Conservation (phyloP, 2,113 vertebrate genomes). For the Hippocampus comes region DNA sequence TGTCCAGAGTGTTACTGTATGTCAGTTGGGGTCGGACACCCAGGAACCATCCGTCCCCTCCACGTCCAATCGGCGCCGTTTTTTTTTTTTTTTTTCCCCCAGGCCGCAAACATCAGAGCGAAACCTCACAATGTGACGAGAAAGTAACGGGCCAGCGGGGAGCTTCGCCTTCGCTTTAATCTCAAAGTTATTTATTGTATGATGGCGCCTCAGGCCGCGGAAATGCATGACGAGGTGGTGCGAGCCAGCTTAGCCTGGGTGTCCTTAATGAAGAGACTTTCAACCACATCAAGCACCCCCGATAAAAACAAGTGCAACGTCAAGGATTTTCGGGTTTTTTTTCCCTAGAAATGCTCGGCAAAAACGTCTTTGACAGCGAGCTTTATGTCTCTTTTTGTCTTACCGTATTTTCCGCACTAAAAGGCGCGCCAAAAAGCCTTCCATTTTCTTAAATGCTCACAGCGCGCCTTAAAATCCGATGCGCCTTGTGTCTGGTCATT, state of each 20-base stretch:
- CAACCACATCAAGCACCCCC: background rate
- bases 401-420: no score
- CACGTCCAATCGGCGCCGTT: no score
- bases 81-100: background rate
- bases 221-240: background rate
- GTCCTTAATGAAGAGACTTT: background rate
- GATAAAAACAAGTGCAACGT: background rate
- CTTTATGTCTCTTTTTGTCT: conserved; percentile 13
- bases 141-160: conserved; percentile 18
- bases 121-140: conserved; percentile 21
- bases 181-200: conserved; percentile 20
- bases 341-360: background rate
- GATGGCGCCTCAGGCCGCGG: background rate
- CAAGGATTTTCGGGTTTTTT: background rate
- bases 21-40: background rate
- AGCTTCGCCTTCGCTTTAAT: conserved; percentile 14
- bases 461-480: no score
- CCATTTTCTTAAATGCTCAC: no score
- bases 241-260: background rate
- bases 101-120: conserved; percentile 17
- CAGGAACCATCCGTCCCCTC: no score
- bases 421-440: no score
- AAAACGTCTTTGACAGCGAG: conserved; percentile 7
- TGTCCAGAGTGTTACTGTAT: no score
- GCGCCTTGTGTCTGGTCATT: no score